A percentile compares a stretch with the other conserved stretches of the same genome.
Evolutionary conservation across 30 jellyfish, hydroid and myxozoan genomes (phyloP).

Genomic region (Rhopilema esculentum): DNA sequence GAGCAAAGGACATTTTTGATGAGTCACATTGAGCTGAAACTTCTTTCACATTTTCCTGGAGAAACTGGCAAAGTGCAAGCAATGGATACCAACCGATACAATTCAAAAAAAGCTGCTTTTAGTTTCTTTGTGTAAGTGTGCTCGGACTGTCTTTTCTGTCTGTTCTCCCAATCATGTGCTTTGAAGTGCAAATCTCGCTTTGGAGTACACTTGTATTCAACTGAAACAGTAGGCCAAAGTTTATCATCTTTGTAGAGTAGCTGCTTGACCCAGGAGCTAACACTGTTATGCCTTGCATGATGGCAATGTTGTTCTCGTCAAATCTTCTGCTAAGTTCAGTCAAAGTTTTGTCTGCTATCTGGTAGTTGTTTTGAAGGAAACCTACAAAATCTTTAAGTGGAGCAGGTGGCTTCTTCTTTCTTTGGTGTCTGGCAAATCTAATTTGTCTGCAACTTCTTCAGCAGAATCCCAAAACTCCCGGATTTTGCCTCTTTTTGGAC

Average conservation of each 20-base stretch:
- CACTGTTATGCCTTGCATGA: slow-evolving; percentile 38
- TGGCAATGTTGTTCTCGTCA: slow-evolving; percentile 9
- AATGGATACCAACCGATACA: slow-evolving; percentile 30
- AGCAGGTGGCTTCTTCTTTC: neutral
- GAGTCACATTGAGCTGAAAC: slow-evolving; percentile 51
- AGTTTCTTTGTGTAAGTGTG: neutral
- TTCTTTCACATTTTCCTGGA: slow-evolving; percentile 48
- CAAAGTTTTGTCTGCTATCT: slow-evolving; percentile 24
- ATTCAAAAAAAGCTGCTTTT: neutral
- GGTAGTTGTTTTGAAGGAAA: slow-evolving; percentile 21
- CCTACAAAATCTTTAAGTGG: neutral
- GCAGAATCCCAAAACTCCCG: neutral
- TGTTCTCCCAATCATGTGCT: neutral
- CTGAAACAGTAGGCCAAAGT: neutral
- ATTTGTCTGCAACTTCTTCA: slow-evolving; percentile 1
- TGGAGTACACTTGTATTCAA: neutral
- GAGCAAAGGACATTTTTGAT: neutral
- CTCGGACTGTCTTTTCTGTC: neutral
- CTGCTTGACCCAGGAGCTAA: slow-evolving; percentile 10
- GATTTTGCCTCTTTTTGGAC: neutral
- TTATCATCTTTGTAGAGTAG: neutral
- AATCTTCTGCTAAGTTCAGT: slow-evolving; percentile 38
- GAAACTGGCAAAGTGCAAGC: slow-evolving; percentile 65
- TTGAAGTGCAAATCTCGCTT: slow-evolving; percentile 1
- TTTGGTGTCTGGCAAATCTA: slow-evolving; percentile 9